phyloP scores from a whole-genome alignment of 2,888 invertebrate genomes.

The Siphonodentalium dalli region DNA sequence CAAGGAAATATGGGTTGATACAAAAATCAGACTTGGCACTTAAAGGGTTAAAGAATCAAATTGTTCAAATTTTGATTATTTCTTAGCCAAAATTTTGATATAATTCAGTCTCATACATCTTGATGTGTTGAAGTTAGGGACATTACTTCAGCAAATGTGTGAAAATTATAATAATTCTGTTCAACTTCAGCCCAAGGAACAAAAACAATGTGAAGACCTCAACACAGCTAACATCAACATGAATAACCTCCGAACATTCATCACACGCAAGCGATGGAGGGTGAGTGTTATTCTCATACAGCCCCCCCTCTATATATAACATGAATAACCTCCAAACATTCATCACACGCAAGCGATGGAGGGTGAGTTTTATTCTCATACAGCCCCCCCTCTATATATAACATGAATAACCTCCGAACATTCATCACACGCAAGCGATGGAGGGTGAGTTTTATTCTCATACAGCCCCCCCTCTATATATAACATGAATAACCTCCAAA shows the following conservation, averaged over 20 bases:
- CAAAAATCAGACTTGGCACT: too few species aligned
- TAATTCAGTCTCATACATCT: too few species aligned
- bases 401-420: slow-evolving; percentile 66
- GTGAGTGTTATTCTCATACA: slow-evolving; percentile 51
- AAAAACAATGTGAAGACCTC: slow-evolving; percentile 50
- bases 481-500: slow-evolving; percentile 67
- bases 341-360: slow-evolving; percentile 67
- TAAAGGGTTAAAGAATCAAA: too few species aligned
- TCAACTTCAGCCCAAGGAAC: slow-evolving; percentile 54
- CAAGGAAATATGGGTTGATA: too few species aligned
- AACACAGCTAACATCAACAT: slow-evolving; percentile 66
- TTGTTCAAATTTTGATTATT: too few species aligned
- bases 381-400: too few species aligned
- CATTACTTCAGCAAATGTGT: too few species aligned
- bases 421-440: slow-evolving; percentile 67
- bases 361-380: slow-evolving; percentile 59
- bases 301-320: too few species aligned
- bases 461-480: too few species aligned
- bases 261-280: slow-evolving; percentile 68
- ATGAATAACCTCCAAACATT: slow-evolving; percentile 67
- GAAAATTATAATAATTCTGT: too few species aligned
- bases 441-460: slow-evolving; percentile 63
- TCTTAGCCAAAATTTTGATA: too few species aligned
- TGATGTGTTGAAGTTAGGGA: too few species aligned
- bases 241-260: slow-evolving; percentile 66